These are phyloP conservation scores for Mobula birostris DNA, from an alignment of 2,113 vertebrate genomes.

Conservation along the genomic window DNA sequence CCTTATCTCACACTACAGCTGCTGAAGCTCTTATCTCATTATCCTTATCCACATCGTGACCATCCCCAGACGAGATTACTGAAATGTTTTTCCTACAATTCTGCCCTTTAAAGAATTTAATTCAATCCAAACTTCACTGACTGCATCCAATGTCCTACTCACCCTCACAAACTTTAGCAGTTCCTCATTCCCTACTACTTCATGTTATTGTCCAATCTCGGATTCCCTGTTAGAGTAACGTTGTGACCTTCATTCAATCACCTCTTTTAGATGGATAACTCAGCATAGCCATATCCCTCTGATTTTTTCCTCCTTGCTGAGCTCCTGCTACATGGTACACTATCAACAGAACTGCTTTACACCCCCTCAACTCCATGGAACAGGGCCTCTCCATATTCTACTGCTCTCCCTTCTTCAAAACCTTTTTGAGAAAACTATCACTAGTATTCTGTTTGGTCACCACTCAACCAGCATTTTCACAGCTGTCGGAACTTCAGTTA, in stretches of 20 bases:
- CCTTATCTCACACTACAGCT: constrained; percentile 13
- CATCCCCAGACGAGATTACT: neutral
- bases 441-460: neutral
- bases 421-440: neutral
- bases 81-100: neutral
- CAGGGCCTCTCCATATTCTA: neutral
- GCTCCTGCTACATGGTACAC: neutral
- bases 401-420: neutral
- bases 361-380: neutral
- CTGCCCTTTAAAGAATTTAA: neutral
- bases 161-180: neutral
- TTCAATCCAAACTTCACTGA: neutral
- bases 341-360: neutral
- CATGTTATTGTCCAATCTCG: neutral
- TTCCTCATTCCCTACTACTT: neutral
- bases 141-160: neutral
- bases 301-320: neutral
- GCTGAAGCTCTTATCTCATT: neutral
- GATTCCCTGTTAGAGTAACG: neutral
- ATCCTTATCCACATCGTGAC: neutral
- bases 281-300: neutral
- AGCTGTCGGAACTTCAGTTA: neutral
- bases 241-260: neutral
- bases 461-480: neutral
- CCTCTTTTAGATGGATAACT: neutral